Evolutionary conservation across 2,113 vertebrate species (phyloP).

Genomic region (Alectura lathami): DNA sequence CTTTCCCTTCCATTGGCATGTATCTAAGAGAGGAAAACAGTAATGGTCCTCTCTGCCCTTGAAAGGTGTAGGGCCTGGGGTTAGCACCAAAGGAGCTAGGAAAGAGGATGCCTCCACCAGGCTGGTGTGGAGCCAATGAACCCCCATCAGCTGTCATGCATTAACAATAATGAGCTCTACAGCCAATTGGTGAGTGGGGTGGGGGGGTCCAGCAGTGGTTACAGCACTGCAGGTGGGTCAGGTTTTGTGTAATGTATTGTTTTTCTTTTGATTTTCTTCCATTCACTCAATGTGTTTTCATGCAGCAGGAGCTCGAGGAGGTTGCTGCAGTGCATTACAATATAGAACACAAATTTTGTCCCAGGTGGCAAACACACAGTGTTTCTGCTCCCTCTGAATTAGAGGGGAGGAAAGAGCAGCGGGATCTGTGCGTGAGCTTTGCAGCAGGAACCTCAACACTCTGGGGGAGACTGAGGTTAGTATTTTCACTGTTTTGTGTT

Average conservation of each 20-base stretch:
- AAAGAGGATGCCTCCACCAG: not conserved
- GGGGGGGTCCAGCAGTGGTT: not conserved
- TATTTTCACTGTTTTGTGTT: not conserved
- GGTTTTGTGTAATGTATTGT: not conserved
- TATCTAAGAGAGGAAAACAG: not conserved
- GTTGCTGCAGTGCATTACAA: accelerated
- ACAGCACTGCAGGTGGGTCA: not conserved
- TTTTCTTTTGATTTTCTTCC: not conserved
- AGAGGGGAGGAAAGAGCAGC: not conserved
- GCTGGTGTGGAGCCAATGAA: not conserved
- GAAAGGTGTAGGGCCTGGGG: accelerated
- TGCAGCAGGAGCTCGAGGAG: not conserved
- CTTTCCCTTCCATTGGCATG: not conserved
- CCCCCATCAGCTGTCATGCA: not conserved
- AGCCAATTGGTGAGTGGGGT: not conserved
- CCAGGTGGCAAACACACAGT: not conserved
- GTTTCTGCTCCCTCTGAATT: not conserved
- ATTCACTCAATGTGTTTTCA: too few relatives aligned
- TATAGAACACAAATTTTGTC: not conserved
- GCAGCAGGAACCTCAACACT: not conserved
- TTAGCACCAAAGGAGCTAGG: not conserved
- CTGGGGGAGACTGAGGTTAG: not conserved
- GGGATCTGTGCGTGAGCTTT: not conserved
- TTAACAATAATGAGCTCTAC: not conserved
- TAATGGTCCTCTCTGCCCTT: not conserved